Conservation (phyloP, 2,888 invertebrate genomes). For the Aethes cnicana region DNA sequence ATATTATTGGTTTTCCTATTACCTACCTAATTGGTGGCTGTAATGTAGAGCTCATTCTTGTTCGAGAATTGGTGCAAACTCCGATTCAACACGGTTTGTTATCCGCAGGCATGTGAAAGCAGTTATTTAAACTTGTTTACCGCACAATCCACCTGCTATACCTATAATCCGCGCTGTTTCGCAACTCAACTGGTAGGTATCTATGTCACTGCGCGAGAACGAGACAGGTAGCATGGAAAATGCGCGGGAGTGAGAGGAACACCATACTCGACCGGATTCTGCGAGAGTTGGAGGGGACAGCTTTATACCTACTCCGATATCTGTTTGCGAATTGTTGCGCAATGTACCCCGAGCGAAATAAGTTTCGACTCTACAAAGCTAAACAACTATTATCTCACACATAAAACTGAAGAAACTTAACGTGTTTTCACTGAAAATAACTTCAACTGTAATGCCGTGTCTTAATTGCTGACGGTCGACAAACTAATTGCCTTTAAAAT, state of each 20-base stretch:
- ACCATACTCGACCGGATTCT: conserved; percentile 64
- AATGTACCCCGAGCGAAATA: conserved; percentile 73
- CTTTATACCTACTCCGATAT: conserved; percentile 67
- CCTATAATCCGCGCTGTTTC: conserved; percentile 78
- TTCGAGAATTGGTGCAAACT: neutral
- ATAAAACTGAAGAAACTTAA: conserved; percentile 31
- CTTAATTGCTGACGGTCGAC: conserved; percentile 40
- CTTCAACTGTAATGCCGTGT: conserved; percentile 38
- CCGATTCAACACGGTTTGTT: conserved; percentile 1
- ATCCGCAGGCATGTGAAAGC: conserved; percentile 70
- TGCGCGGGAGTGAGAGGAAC: conserved; percentile 52
- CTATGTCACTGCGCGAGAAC: conserved; percentile 70
- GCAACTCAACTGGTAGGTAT: conserved; percentile 70
- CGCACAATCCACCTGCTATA: conserved; percentile 78
- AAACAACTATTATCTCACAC: conserved; percentile 40
- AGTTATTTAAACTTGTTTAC: conserved; percentile 79
- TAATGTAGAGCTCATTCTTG: neutral
- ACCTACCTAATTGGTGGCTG: too few relatives aligned
- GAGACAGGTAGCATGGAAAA: conserved; percentile 43
- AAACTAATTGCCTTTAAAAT: conserved; percentile 49
- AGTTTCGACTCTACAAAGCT: conserved; percentile 54
- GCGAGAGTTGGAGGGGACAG: conserved; percentile 73
- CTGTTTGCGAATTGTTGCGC: conserved; percentile 79
- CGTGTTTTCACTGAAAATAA: conserved; percentile 41
- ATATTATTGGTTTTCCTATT: too few relatives aligned